Conservation (phyloP, 2,113 vertebrate genomes). For the Megaceryle maxima region DNA sequence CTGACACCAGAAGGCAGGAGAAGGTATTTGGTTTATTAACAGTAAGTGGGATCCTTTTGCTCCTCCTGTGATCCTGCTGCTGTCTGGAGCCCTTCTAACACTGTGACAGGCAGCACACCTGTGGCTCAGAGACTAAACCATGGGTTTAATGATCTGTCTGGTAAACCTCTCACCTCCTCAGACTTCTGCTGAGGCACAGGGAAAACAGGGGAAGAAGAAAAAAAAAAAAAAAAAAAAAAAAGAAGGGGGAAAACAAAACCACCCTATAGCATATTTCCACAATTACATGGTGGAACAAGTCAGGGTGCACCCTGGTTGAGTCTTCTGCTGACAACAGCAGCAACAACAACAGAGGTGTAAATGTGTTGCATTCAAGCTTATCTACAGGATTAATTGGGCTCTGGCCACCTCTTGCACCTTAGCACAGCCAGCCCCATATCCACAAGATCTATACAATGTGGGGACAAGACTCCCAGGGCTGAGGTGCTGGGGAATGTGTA, state of each 20-base stretch:
- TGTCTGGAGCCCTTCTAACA: background rate
- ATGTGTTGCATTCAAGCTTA: background rate
- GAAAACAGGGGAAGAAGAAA: background rate
- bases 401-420: background rate
- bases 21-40: background rate
- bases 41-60: background rate
- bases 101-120: background rate
- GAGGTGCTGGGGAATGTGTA: rapidly evolving
- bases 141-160: background rate
- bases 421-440: background rate
- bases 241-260: no score
- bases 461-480: background rate
- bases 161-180: background rate
- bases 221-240: no score
- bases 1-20: background rate
- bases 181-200: background rate
- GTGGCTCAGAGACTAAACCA: background rate
- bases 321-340: background rate
- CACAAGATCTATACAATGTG: rapidly evolving
- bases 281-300: no score
- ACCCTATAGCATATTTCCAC: background rate
- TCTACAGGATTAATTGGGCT: background rate
- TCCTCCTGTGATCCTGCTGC: background rate
- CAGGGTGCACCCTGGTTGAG: background rate
- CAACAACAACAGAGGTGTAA: background rate